Conservation (phyloP, 2,113 vertebrate genomes). For the Sapajus apella region DNA sequence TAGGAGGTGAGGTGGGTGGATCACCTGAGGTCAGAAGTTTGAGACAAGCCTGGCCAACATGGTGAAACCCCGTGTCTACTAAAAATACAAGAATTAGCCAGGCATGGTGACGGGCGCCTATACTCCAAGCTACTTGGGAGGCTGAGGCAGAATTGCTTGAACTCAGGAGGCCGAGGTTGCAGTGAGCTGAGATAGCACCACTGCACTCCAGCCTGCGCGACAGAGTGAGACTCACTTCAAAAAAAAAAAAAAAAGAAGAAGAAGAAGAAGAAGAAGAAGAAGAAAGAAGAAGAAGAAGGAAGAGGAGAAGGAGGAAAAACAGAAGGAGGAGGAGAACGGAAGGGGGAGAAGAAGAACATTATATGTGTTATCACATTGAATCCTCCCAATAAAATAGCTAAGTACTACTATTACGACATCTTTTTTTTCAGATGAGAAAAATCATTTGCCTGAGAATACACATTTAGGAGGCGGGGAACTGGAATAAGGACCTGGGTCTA, state of each 20-base stretch:
- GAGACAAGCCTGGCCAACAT: background rate
- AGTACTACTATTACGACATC: rapidly evolving
- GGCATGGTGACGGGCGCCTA: rapidly evolving
- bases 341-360: too few relatives aligned
- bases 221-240: background rate
- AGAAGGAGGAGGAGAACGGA: too few relatives aligned
- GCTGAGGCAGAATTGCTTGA: background rate
- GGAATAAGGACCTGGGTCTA: background rate
- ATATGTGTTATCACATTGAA: too few relatives aligned
- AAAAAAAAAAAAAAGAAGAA: too few relatives aligned
- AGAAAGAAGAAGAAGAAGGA: too few relatives aligned
- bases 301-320: too few relatives aligned
- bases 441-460: background rate
- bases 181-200: background rate
- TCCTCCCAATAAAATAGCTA: background rate
- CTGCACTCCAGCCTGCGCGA: background rate
- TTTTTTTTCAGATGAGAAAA: background rate
- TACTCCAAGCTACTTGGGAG: background rate
- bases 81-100: background rate
- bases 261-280: too few relatives aligned
- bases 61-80: background rate
- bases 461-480: background rate
- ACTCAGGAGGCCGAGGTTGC: background rate
- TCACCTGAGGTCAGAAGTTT: background rate
- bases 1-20: background rate